Base-by-base conservation (phyloP, 2,888 invertebrate species). In the Drosophila crucigera region DNA sequence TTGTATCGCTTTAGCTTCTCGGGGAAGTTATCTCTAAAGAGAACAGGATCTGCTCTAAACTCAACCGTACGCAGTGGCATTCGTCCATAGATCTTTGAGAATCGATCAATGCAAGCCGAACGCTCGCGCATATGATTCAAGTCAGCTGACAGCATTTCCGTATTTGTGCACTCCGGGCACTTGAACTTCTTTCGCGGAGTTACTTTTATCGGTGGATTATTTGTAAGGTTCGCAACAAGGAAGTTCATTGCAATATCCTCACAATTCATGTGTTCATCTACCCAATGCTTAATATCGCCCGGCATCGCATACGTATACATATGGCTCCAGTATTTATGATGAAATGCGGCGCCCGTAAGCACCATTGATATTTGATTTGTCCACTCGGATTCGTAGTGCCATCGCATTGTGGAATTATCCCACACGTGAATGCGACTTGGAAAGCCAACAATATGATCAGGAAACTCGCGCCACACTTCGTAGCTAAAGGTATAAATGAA, bases 211-310 rank as follows among this genome's bases (percentile, higher is more conserved):
- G 99, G 98, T 2, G 98, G 96, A 94, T 98, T 98, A 83, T 97
- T 97, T 0, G 99, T 99, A 25, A 97, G 94, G 92, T 99, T 98
- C 3, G 98, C 97, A 37, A 99, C 97, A 6, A 99, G 95, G 94
- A 99, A 99, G 94, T 99, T 99, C 98, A 99, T 99, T 1, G 99
- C 99, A 83, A 99, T 98, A 92, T 99, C 99, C 93, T 99, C 99
- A 92, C 99, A 99, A 94, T 99, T 99, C 97, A 99, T 98, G 91
- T 97, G 97, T 22, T 97, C 96, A 92, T 99, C 99, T 0, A 99
- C 98, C 97, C 97, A 98, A 64, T 95, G 94, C 71, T 96, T 96
- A 52, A 99, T 96, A 85, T 96, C 96, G 0, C 95, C 95, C 0
- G 98, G 98, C 96, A 99, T 96, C 52, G 95, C 95, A 85, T 97